Base-by-base conservation (phyloP, 2,797 vertebrate species). In the Sebastes kiyomatsui region DNA sequence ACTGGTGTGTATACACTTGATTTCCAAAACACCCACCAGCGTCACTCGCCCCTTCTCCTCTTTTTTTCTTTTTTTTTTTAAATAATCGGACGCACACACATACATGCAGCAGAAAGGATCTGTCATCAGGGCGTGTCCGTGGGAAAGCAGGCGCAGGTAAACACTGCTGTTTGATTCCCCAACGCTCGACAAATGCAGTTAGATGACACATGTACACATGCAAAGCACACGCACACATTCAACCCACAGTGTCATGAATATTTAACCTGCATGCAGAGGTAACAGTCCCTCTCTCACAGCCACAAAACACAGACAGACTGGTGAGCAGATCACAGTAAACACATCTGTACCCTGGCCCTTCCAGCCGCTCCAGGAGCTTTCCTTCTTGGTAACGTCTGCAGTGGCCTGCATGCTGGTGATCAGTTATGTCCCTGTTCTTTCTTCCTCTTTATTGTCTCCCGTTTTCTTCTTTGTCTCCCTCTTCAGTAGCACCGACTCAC, bases 321-420 rank as follows among this genome's bases (percentile, higher is more conserved):
- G 80, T 56, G 80, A 79, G 80, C 11, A 86, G 85, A 90, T 79
- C 33, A 84, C 72, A 86, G 84, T 72, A 88, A 90, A 89, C 67
- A 67, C 78, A 54, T 88, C 81, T 94, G 96, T 99, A 99, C 98
- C 98, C 96, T 98, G 98, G 95, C 97, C 97, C 95, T 96, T 99
- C 98, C 98, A 99, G 96, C 97, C 94, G 97, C 96, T 99, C 97
- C 97, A 98, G 82, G 97, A 96, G 93, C 97, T 95, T 81, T 98
- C 97, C 97, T 98, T 99, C 97, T 97, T 98, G 92, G 96, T 96
- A 87, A 96, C 96, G 88, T 98, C 97, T 76, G 96, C 97, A 88
- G 95, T 95, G 96, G 97, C 97, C 97, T 99, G 98, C 98, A 99
- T 99, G 94, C 95, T 96, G 96, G 82, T 86, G 90, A 79, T 92